These are phyloP conservation scores for Rhea americana DNA, from an alignment of 2,113 vertebrate species.

Conservation along the genomic window DNA sequence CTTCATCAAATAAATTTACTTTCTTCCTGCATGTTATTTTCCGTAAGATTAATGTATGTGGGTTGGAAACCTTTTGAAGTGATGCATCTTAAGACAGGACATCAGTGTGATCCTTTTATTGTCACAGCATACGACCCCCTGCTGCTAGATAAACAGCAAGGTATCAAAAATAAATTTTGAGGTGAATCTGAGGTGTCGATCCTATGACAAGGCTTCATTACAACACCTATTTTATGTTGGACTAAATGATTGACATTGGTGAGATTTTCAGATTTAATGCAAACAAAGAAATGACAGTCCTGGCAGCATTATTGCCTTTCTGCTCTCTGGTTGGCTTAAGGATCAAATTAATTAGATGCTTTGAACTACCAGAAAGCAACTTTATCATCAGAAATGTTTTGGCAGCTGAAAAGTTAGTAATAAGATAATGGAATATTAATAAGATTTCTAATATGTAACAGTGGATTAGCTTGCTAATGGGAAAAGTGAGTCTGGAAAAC, in stretches of 20 bases:
- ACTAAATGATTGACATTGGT: neutral
- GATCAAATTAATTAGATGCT: conserved; percentile 26
- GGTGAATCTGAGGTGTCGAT: neutral
- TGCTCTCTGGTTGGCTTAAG: neutral
- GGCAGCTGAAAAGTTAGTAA: conserved; percentile 19
- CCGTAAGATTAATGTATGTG: neutral
- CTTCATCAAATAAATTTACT: neutral
- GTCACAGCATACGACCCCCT: neutral
- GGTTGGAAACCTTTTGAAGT: neutral
- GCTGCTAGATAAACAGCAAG: neutral
- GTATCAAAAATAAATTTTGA: neutral
- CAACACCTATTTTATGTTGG: neutral
- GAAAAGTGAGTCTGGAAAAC: neutral
- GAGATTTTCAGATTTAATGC: neutral
- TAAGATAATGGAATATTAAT: conserved; percentile 25
- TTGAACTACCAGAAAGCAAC: conserved; percentile 17
- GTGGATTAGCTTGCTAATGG: neutral
- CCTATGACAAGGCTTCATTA: neutral
- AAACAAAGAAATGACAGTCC: neutral
- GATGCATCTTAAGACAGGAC: neutral
- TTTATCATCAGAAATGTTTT: neutral
- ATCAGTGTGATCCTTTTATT: neutral
- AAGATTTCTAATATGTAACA: neutral
- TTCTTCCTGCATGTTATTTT: neutral
- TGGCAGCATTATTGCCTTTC: neutral